Conservation (phyloP, 53 echinoderm and acorn worm species). For the Antedon mediterranea region DNA sequence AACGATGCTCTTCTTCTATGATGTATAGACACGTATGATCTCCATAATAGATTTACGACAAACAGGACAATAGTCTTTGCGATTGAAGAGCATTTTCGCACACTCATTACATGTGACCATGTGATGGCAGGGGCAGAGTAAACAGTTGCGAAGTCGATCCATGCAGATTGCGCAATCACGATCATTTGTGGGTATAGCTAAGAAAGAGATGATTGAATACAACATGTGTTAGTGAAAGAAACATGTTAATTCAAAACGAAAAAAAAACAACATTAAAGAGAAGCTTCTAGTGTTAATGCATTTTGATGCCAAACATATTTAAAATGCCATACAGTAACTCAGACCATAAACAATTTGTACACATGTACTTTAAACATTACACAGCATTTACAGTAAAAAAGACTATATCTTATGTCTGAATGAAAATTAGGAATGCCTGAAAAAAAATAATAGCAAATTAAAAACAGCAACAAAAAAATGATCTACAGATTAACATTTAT, state of each 20-base stretch:
- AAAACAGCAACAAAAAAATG: too few relatives aligned
- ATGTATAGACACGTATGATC: conserved; percentile 38
- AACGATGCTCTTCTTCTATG: conserved; percentile 1
- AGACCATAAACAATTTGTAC: too few relatives aligned
- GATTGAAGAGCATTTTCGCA: conserved; percentile 81
- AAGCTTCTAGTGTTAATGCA: too few relatives aligned
- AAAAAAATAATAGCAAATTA: too few relatives aligned
- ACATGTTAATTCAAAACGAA: neutral
- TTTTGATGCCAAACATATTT: too few relatives aligned
- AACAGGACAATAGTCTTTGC: conserved; percentile 69
- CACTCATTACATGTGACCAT: conserved; percentile 86
- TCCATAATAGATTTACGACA: conserved; percentile 48
- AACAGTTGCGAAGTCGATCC: conserved; percentile 70
- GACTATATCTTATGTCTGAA: too few relatives aligned
- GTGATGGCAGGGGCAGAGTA: conserved; percentile 87
- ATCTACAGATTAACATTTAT: too few relatives aligned
- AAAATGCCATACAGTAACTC: too few relatives aligned
- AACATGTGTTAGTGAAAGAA: conserved; percentile 1
- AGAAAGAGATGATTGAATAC: conserved; percentile 3
- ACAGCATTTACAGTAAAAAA: too few relatives aligned
- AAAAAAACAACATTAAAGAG: too few relatives aligned
- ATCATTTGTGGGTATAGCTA: conserved; percentile 11
- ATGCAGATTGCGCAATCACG: conserved; percentile 72
- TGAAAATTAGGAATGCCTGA: too few relatives aligned
- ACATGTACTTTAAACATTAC: too few relatives aligned